A percentile compares a stretch with the other conserved stretches of the same genome.
Conservation (phyloP, 1,140 invertebrate genomes). For the Drosophila kikkawai region DNA sequence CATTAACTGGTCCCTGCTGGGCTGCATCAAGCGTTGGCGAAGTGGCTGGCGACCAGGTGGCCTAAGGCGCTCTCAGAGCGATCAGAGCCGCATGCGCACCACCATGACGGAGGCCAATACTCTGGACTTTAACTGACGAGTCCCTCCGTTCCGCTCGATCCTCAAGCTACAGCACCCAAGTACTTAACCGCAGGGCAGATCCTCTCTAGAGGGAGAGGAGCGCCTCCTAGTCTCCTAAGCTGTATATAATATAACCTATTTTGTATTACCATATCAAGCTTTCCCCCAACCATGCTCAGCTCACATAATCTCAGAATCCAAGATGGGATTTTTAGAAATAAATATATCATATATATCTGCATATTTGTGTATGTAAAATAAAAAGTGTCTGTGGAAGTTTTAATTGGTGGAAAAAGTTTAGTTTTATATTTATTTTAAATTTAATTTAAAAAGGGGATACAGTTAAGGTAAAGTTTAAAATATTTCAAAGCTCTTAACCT, state of each 20-base stretch:
- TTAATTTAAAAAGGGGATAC: not conserved
- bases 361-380: constrained; percentile 16
- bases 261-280: constrained; percentile 63
- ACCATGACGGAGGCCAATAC: constrained; percentile 79
- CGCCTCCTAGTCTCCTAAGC: constrained; percentile 25
- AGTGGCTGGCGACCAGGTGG: constrained; percentile 63
- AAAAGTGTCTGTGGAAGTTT: constrained; percentile 1
- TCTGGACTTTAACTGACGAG: constrained; percentile 62
- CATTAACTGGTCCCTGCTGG: constrained; percentile 70
- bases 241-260: constrained; percentile 49
- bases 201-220: not conserved
- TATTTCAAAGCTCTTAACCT: not conserved
- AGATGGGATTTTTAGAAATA: constrained; percentile 25
- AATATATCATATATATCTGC: constrained; percentile 10
- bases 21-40: constrained; percentile 76
- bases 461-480: not conserved
- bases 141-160: constrained; percentile 16
- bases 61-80: constrained; percentile 76
- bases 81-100: constrained; percentile 79
- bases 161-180: constrained; percentile 22
- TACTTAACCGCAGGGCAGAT: constrained; percentile 42
- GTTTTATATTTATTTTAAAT: not conserved
- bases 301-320: constrained; percentile 49
- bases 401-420: no score
- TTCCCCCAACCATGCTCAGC: constrained; percentile 16